Base-by-base conservation (phyloP, 2,797 vertebrate genomes). In the Nyctibius grandis region DNA sequence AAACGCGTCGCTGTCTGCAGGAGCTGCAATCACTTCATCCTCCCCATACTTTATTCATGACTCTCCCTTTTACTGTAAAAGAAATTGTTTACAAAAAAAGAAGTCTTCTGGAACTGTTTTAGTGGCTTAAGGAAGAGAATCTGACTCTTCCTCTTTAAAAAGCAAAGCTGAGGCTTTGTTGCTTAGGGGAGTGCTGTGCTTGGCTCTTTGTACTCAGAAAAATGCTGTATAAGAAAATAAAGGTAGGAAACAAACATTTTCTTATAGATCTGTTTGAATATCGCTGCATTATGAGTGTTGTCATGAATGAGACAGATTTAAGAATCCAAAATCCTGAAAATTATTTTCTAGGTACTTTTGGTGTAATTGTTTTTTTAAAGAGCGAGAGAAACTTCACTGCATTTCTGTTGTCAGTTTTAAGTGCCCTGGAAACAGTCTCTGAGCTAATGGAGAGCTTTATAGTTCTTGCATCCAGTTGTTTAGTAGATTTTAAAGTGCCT, bases 111-210 rank as follows among this genome's bases (percentile, higher is more conserved):
- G 75, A 79, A 72, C 33, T 15, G 26, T 54, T 92, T 72, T 33
- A 74, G 42, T 61, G 54, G 18, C 28, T 54, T 64, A 59, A 60
- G 59, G 31, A 78, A 57, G 34, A 85, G 50, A 93, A 86, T 64
- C 28, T 51, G 64, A 61, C 33, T 74, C 81, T 86, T 95, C 61
- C 92, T 31, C 97, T 98, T 98, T 97, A 97, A 97, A 96, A 94
- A 93, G 57, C 82, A 74, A 69, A 83, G 78, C 40, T 4, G 42
- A 77, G 76, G 45, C 15, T 38, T 23, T 10, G 96, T 97, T 97
- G 97, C 97, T 96, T 96, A 77, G 93, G 36, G 63, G 17, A 93
- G 61, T 48, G 86, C 92, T 65, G 38, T 45, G 74, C 36, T 85
- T 65, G 56, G 2, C 22, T 95, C 56, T 81, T 11, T 69, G 76